Base-by-base conservation (phyloP, 2,888 invertebrate species). In the Dione vanillae region DNA sequence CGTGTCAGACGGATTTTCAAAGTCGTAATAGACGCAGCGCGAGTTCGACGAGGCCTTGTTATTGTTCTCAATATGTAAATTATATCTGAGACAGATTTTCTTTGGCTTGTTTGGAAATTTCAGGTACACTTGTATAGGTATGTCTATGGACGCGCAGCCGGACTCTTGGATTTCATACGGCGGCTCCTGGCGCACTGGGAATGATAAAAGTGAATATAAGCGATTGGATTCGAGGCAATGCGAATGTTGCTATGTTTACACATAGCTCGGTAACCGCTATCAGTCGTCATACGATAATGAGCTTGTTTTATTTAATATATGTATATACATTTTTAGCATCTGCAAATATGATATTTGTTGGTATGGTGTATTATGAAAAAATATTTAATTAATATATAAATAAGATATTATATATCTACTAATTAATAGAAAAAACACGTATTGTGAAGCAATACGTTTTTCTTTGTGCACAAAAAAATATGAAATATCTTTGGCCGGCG, bases 91-190 rank as follows among this genome's bases (percentile, higher is more conserved):
- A 20, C 90, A 85, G 61, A 93, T 91, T 82, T 88, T 90, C 83
- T 88, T 90, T 83, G 91, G 92, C 76, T 86, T 86, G 76, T 78
- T 84, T 81, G 86, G 88, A 80, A 85, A 85, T 80, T 93, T 93
- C 80, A 93, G 85, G 84, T 92, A 91, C 80, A 93, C 90, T 83
- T 93, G 87, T 66, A 93, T 92, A 47, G 93, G 93, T 79, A 93
- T 90, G 62, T 92, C 90, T 69, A 92, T 88, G 35, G 92, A 92
- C 35, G 90, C 87, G 80, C 88, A 89, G 61, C 92, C 92, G 45
- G 93, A 91, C 82, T 93, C 93, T 83, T 92, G 90, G 77, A 93
- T 92, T 84, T 93, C 93, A 85, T 92, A 93, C 75, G 93, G 93
- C 79, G 93, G 92, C 85, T 91, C 93, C 84, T 92, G 92, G 74